Evolutionary conservation across 2,888 invertebrate species (phyloP), one percentile per base, ranked within the genome.

Genomic region (Hydraecia micacea): DNA sequence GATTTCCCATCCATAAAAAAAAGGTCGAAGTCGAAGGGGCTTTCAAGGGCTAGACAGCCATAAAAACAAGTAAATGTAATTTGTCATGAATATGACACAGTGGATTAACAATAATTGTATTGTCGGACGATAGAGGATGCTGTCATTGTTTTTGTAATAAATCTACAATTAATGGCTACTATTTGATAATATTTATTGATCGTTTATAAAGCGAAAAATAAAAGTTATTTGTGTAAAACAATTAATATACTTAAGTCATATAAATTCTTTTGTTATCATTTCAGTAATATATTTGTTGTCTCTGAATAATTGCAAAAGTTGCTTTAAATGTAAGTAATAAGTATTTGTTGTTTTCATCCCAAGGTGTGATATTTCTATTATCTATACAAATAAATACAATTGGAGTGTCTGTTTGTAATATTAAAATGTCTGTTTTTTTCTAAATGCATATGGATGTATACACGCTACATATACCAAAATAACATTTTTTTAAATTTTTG

Each of bases 61-160:
- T 65, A 46, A 55, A 80, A 63, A 80, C 13, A 46, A 80, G 49
- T 83, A 36, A 49, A 69, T 63, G 32, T 55, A 32, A 71, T 11
- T 79, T 46, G 39, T 67, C 18, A 28, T 55, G 39, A 9, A 9
- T 42, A 42, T 9, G 18, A 73, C 49, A 75, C 32, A 60, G 46
- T 39, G 25, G 15, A 49, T n/a, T 60, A 75, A 70, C 55, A 67
- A 52, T 71, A 46, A 73, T 62, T 81, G n/a, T 71, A 11, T 28
- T 75, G 42, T 85, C 46, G 55, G 0, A 0, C 28, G 60, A 84
- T 76, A 74, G 4, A 65, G 13, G 63, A 69, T 80, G 46, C 15
- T 75, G 63, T 62, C 55, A 84, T 85, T 81, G 82, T 81, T 77
- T 58, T 81, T 77, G 58, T 15, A 75, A 86, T 86, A 87, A 87